Evolutionary conservation across 35 echinoderm and acorn worm genomes (phyloP).

Genomic region (Lytechinus variegatus): DNA sequence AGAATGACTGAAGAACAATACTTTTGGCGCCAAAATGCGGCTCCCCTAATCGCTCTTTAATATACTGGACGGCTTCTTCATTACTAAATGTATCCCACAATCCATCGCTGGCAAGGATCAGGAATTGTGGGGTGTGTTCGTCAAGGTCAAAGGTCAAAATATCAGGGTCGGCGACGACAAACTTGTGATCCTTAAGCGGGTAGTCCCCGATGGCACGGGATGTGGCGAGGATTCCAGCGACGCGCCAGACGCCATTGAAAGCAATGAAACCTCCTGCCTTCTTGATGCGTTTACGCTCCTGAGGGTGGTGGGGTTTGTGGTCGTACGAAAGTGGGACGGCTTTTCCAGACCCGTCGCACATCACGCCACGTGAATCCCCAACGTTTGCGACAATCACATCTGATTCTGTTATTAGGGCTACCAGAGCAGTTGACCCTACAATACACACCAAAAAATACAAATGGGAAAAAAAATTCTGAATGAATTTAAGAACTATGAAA

Average conservation of each 20-base stretch:
- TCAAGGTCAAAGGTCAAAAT: conserved; percentile 71
- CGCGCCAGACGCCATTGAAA: conserved; percentile 94
- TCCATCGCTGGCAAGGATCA: conserved; percentile 95
- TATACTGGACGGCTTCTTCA: conserved; percentile 89
- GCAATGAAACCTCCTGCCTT: conserved; percentile 89
- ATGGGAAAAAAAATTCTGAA: neutral
- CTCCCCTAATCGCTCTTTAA: conserved; percentile 78
- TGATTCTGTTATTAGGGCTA: conserved; percentile 67
- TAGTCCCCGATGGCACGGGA: conserved; percentile 95
- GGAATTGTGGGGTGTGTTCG: conserved; percentile 73
- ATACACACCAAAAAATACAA: conserved; percentile 51
- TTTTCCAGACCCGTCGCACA: conserved; percentile 80
- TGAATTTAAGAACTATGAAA: neutral
- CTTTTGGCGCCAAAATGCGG: conserved; percentile 93
- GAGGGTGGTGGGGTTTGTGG: conserved; percentile 88
- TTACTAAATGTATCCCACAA: conserved; percentile 96
- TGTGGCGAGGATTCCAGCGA: conserved; percentile 90
- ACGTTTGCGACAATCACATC: conserved; percentile 93
- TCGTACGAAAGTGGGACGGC: conserved; percentile 90
- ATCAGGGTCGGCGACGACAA: conserved; percentile 86
- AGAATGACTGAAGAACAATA: conserved; percentile 84
- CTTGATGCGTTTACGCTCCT: conserved; percentile 90
- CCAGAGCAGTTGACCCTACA: conserved; percentile 84
- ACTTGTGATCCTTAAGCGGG: conserved; percentile 87
- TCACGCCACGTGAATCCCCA: conserved; percentile 91